These are phyloP conservation scores for Sinocyclocheilus maitianheensis DNA, from an alignment of 2,113 vertebrate species.

Conservation along the genomic window DNA sequence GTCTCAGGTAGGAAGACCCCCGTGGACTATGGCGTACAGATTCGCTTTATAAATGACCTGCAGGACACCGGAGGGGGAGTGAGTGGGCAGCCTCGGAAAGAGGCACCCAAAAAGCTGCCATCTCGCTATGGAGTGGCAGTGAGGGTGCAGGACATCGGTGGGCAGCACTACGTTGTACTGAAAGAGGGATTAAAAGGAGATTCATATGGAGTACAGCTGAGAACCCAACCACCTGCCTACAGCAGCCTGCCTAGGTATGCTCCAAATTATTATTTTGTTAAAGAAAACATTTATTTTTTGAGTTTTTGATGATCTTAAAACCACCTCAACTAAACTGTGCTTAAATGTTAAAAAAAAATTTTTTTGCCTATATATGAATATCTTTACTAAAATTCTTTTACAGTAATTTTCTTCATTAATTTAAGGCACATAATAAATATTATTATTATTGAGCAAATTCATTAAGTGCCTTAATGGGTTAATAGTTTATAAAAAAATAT, in stretches of 20 bases:
- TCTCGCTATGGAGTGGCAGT: slow-evolving; percentile 89
- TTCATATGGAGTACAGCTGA: slow-evolving; percentile 88
- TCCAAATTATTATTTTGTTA: background rate
- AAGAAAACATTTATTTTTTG: too few relatives aligned
- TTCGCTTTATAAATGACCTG: slow-evolving; percentile 89
- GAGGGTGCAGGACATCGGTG: slow-evolving; percentile 90
- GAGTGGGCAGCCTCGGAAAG: slow-evolving; percentile 47
- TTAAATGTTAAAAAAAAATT: too few relatives aligned
- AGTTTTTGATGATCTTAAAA: too few relatives aligned
- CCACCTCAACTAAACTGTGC: too few relatives aligned
- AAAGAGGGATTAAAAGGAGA: slow-evolving; percentile 87
- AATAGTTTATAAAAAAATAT: too few relatives aligned
- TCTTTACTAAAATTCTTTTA: too few relatives aligned
- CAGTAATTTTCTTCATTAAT: too few relatives aligned
- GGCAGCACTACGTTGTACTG: slow-evolving; percentile 92
- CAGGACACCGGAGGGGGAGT: slow-evolving; percentile 63
- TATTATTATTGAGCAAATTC: too few relatives aligned
- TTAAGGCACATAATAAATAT: too few relatives aligned
- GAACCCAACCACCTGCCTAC: slow-evolving; percentile 69
- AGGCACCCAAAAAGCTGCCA: slow-evolving; percentile 50
- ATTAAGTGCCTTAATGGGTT: too few relatives aligned
- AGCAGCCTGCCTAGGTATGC: slow-evolving; percentile 62
- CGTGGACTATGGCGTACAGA: slow-evolving; percentile 89
- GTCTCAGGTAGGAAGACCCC: slow-evolving; percentile 77
- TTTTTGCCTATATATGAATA: too few relatives aligned